These are phyloP conservation scores for Malurus leucopterus DNA, from an alignment of 2,797 vertebrate species.

Conservation along the genomic window DNA sequence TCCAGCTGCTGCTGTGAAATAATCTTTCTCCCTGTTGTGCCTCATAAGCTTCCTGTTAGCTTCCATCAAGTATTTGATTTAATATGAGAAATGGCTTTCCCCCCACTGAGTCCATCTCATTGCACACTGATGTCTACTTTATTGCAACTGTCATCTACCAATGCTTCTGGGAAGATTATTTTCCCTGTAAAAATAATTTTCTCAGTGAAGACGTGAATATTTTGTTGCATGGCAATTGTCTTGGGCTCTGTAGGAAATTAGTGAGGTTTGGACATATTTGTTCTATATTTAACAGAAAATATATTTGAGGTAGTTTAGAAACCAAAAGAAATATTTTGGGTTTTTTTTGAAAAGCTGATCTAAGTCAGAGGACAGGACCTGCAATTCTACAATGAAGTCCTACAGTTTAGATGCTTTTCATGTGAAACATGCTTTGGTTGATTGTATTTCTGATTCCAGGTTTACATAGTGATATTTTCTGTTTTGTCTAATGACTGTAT, in stretches of 20 bases:
- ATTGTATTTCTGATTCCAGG: background rate
- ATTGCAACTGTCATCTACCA: background rate
- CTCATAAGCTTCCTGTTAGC: background rate
- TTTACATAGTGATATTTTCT: background rate
- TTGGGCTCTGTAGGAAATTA: background rate
- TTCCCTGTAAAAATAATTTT: background rate
- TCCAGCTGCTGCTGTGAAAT: background rate
- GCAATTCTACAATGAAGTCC: background rate
- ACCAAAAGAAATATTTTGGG: fast-evolving
- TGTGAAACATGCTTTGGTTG: background rate
- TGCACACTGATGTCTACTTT: background rate
- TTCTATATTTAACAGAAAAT: background rate
- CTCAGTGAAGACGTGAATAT: background rate
- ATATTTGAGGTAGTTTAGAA: background rate
- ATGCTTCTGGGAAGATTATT: background rate
- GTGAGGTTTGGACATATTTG: background rate
- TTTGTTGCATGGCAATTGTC: background rate
- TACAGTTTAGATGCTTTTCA: background rate
- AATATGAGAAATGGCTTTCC: background rate
- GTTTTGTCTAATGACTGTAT: background rate
- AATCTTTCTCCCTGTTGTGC: background rate
- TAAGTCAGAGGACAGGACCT: background rate
- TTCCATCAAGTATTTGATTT: background rate
- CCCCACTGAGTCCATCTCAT: background rate
- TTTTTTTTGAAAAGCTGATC: background rate